These are phyloP conservation scores for Gastrophysa polygoni DNA, from an alignment of 2,888 invertebrate genomes.

Conservation along the genomic window DNA sequence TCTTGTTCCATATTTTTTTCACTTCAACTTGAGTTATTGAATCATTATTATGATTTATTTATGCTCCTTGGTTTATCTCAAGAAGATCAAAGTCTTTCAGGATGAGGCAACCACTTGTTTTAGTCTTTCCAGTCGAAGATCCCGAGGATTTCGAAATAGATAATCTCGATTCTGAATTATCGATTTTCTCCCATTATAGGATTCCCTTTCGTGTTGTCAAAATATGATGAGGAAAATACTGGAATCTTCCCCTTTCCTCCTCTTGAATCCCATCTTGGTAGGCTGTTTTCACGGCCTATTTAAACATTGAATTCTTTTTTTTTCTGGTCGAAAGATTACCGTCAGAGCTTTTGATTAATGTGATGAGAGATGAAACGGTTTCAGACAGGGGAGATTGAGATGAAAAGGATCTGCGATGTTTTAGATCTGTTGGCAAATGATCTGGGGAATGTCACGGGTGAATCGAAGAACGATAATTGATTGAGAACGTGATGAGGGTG, in stretches of 20 bases:
- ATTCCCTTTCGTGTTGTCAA: neutral
- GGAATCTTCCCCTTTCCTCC: neutral
- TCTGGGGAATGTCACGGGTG: conserved; percentile 6
- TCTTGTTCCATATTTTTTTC: too few species aligned
- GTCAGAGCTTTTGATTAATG: conserved; percentile 28
- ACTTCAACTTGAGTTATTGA: too few species aligned
- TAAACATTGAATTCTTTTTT: conserved; percentile 27
- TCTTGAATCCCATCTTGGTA: neutral
- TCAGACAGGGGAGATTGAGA: conserved; percentile 23
- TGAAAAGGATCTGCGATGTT: conserved; percentile 24
- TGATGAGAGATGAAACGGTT: conserved; percentile 20
- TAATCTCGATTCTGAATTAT: conserved; percentile 23
- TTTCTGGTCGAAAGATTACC: conserved; percentile 16
- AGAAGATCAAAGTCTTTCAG: too few species aligned
- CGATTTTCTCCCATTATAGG: conserved; percentile 20
- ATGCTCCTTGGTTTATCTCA: too few species aligned
- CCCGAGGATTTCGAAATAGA: conserved; percentile 14
- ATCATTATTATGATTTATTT: too few species aligned
- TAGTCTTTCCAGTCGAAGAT: neutral
- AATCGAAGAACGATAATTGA: too few species aligned
- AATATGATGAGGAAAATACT: too few species aligned
- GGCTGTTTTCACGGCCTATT: conserved; percentile 25
- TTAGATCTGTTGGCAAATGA: conserved; percentile 20
- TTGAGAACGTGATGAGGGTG: too few species aligned
- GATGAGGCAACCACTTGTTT: too few species aligned